Base-by-base conservation (phyloP, 2,113 vertebrate genomes). In the Calyptomena viridis region DNA sequence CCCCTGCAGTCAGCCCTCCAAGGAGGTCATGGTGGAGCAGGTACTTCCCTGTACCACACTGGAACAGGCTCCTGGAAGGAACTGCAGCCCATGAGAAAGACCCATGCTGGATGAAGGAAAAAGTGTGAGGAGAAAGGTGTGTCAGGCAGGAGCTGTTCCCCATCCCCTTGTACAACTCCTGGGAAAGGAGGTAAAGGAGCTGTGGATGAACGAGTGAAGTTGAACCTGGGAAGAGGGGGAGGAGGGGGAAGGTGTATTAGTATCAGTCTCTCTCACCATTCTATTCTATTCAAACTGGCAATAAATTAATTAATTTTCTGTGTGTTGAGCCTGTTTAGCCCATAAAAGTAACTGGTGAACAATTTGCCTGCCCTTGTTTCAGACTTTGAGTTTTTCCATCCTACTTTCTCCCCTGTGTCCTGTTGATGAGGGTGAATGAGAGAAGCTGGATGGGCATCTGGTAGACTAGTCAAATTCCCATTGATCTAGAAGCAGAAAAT, bases 221-320 rank as follows among this genome's bases (percentile, higher is more conserved):
- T 75, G 62, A 83, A n/a, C 23, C 33, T 76, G 59, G 25, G 33
- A 80, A 44, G 42, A 62, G 89, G 15, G 4, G 15, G 14, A 74
- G 22, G 22, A 75, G 27, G 8, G 9, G 18, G 21, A 77, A 81
- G 12, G 10, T 74, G 5, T 52, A 60, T 82, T 78, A 50, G 2
- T 74, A 84, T 82, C 58, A 58, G 82, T 31, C 30, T 87, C 47
- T 87, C 78, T 90, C 82, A 47, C 40, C 24, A 66, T 84, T 40
- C 19, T 84, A 39, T 31, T 90, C 60, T 77, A 37, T 18, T 46
- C 44, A 68, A 69, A 40, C 56, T 67, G 60, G 8, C 5, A 87
- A 52, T 39, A 81, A 80, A 81, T 60, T n/a, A 73, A 84, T 35
- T 84, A 2, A n/a, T 78, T 90, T 85, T 85, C 44, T 40, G 37